Evolutionary conservation across 2,797 vertebrate genomes (phyloP).

Genomic region (Eulemur albifrons): DNA sequence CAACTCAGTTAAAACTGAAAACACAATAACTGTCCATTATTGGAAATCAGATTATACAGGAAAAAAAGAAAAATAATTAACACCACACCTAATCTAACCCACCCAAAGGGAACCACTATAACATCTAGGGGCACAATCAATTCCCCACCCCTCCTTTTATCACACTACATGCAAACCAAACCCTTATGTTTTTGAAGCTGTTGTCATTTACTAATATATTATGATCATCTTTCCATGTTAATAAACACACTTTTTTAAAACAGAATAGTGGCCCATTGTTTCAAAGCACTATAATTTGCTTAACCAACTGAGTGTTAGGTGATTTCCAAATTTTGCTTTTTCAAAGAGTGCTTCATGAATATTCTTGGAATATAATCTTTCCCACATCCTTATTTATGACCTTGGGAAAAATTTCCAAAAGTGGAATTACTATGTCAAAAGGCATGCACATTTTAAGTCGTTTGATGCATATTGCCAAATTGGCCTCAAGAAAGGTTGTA

Average conservation of each 20-base stretch:
- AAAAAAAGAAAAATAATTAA: background rate
- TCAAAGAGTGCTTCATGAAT: background rate
- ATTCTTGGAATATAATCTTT: background rate
- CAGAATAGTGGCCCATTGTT: background rate
- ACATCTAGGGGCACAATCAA: background rate
- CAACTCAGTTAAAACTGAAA: background rate
- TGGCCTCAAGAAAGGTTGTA: background rate
- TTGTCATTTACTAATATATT: background rate
- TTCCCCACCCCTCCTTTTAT: too few relatives aligned
- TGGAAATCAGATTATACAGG: background rate
- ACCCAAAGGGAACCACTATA: background rate
- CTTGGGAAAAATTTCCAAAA: background rate
- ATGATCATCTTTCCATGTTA: background rate
- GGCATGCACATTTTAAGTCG: background rate
- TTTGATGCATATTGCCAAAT: background rate
- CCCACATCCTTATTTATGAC: background rate
- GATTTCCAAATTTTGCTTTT: slow-evolving; percentile 41
- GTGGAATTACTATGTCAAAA: slow-evolving; percentile 1
- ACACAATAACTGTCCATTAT: background rate
- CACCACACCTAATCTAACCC: background rate
- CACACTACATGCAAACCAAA: background rate
- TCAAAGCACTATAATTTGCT: background rate
- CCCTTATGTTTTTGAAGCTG: background rate
- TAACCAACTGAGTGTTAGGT: background rate
- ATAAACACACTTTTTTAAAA: background rate